phyloP scores from a whole-genome alignment of 2,888 invertebrate genomes.

The Tribolium freemani region DNA sequence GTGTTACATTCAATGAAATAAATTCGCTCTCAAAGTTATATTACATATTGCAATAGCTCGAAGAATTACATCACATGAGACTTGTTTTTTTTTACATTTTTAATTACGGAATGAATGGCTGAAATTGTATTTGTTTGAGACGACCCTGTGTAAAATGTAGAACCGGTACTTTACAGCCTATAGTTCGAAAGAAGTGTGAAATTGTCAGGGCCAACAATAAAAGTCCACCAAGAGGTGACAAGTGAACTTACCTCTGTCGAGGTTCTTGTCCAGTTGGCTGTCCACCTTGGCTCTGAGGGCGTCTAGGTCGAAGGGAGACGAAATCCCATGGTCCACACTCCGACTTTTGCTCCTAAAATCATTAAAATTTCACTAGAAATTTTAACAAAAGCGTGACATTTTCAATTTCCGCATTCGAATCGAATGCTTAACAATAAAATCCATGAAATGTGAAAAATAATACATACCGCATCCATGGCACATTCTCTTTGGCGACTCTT shows the following conservation, averaged over 20 bases:
- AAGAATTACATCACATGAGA: too few species aligned
- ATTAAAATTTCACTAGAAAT: constrained; percentile 8
- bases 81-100: too few species aligned
- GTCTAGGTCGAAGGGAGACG: constrained; percentile 88
- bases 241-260: constrained; percentile 71
- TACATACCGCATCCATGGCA: constrained; percentile 64
- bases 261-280: constrained; percentile 84
- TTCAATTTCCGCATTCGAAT: constrained; percentile 28
- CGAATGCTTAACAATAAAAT: neutral
- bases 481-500: constrained; percentile 68
- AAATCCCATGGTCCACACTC: constrained; percentile 91
- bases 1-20: too few species aligned
- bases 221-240: constrained; percentile 23
- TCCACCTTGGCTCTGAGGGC: constrained; percentile 88
- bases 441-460: constrained; percentile 13
- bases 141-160: neutral
- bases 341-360: constrained; percentile 87
- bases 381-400: constrained; percentile 21
- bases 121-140: neutral
- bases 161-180: constrained; percentile 1
- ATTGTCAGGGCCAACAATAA: constrained; percentile 36
- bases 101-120: too few species aligned
- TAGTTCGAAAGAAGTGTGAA: constrained; percentile 18
- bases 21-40: neutral
- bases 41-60: neutral